These are phyloP conservation scores for Hydriomena furcata DNA, from an alignment of 2,888 invertebrate genomes.

Conservation along the genomic window DNA sequence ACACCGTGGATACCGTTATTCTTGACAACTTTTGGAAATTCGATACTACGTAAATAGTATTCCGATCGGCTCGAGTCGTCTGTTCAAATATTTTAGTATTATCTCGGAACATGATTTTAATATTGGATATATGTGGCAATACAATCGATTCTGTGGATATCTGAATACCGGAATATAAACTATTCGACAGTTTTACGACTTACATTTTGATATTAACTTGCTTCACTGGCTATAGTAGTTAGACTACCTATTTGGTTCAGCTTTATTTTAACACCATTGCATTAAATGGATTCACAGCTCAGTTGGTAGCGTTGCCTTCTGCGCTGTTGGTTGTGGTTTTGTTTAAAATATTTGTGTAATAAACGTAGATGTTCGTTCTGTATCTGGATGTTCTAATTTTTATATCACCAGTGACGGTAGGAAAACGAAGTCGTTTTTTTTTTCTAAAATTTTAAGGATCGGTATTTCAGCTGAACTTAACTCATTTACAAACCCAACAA, in stretches of 20 bases:
- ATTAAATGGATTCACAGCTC: too few relatives aligned
- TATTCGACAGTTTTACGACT: conserved; percentile 9
- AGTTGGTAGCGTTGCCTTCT: too few relatives aligned
- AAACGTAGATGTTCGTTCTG: too few relatives aligned
- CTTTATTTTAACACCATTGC: too few relatives aligned
- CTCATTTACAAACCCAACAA: neutral
- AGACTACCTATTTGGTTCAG: too few relatives aligned
- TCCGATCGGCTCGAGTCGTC: conserved; percentile 15
- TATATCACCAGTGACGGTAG: too few relatives aligned
- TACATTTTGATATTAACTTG: conserved; percentile 10
- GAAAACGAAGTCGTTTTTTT: too few relatives aligned
- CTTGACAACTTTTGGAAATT: conserved; percentile 16
- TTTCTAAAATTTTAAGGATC: too few relatives aligned
- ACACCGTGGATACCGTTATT: conserved; percentile 15
- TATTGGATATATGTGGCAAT: conserved; percentile 19
- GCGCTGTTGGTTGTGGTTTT: too few relatives aligned
- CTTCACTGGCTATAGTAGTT: neutral
- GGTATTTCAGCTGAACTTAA: neutral
- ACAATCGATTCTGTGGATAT: conserved; percentile 23
- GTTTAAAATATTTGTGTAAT: too few relatives aligned
- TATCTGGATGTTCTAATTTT: too few relatives aligned
- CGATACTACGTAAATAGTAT: conserved; percentile 14
- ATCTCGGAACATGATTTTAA: conserved; percentile 18
- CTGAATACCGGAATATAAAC: conserved; percentile 23
- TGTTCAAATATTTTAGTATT: conserved; percentile 11